Percentiles rank a stretch among this genome's conserved stretches.
phyloP scores from a whole-genome alignment of 1,140 invertebrate genomes.

The Drosophila punjabiensis region DNA sequence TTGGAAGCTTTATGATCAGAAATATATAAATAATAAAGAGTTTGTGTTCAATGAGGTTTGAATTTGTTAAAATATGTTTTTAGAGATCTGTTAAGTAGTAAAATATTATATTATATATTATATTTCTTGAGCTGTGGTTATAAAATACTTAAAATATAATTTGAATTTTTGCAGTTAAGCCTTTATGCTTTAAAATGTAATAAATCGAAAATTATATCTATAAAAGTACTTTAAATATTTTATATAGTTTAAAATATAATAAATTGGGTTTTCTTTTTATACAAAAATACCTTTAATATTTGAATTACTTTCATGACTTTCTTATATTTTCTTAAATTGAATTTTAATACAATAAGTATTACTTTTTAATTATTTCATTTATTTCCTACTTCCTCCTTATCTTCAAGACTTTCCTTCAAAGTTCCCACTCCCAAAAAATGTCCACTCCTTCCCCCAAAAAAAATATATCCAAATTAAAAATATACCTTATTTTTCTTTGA shows the following conservation, averaged over 20 bases:
- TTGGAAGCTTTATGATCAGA: background rate
- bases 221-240: background rate
- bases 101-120: background rate
- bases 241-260: background rate
- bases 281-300: background rate
- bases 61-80: background rate
- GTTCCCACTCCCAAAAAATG: background rate
- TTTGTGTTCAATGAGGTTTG: background rate
- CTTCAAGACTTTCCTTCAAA: background rate
- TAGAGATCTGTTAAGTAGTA: background rate
- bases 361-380: background rate
- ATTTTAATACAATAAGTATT: too few species aligned
- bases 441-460: background rate
- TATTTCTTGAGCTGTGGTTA: too few species aligned
- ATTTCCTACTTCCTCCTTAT: background rate
- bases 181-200: too few species aligned
- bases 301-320: background rate
- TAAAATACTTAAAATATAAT: background rate
- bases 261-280: too few species aligned
- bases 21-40: background rate
- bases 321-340: background rate
- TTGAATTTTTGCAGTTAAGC: background rate
- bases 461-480: conserved; percentile 17
- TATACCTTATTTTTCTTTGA: conserved; percentile 21
- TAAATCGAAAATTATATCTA: too few species aligned